phyloP scores from a whole-genome alignment of 2,797 vertebrate species.

The Peromyscus melanophrys region DNA sequence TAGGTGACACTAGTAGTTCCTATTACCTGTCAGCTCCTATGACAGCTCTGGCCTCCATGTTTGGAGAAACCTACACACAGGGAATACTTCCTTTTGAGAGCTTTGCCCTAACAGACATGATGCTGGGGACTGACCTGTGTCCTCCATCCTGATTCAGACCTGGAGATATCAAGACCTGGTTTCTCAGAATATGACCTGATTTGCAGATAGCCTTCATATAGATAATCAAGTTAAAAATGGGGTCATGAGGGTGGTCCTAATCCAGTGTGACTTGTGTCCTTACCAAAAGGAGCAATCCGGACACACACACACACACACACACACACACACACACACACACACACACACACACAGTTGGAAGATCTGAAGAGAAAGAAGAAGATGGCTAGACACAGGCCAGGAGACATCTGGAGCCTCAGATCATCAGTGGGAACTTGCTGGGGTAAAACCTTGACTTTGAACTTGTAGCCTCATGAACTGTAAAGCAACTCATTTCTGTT shows the following conservation, averaged over 20 bases:
- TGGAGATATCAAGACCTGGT: background rate
- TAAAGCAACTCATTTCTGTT: background rate
- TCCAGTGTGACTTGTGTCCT: background rate
- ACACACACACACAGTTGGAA: background rate
- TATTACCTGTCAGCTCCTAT: background rate
- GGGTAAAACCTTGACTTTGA: background rate
- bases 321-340: background rate
- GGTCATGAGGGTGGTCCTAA: background rate
- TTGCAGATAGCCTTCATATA: conserved; percentile 33
- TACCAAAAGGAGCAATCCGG: conserved; percentile 29
- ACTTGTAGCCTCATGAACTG: background rate
- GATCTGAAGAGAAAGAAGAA: background rate
- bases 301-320: background rate
- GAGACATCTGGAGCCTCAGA: background rate
- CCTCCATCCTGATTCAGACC: background rate
- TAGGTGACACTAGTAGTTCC: background rate
- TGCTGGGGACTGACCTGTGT: background rate
- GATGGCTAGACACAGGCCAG: background rate
- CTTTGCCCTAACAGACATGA: background rate
- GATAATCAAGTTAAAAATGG: conserved; percentile 41
- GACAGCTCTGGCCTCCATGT: background rate
- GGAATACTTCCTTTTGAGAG: background rate
- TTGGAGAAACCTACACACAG: background rate
- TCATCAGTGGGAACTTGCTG: background rate
- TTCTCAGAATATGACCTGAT: conserved; percentile 2